Conservation (phyloP, 2,888 invertebrate species). For the Xanthorhoe spadicearia region DNA sequence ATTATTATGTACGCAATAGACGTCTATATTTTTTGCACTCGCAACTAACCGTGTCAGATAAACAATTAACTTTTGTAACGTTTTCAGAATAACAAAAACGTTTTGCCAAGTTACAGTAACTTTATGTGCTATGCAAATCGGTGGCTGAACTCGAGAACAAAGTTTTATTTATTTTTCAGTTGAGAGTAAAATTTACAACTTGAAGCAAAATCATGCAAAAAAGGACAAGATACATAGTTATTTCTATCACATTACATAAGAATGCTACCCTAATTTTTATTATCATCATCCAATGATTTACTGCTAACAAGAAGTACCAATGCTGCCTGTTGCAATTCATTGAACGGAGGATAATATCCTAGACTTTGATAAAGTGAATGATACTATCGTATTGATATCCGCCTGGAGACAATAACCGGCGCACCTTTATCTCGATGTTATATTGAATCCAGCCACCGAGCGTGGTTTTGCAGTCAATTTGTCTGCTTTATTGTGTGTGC, state of each 20-base stretch:
- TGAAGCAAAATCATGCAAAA: neutral
- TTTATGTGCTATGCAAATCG: constrained; percentile 1
- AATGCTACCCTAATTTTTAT: neutral
- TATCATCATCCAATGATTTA: neutral
- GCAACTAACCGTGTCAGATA: constrained; percentile 37
- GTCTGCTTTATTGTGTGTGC: constrained; percentile 75
- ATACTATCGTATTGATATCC: constrained; percentile 60
- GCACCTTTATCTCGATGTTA: constrained; percentile 62
- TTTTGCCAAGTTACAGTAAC: neutral
- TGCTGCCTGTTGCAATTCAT: neutral
- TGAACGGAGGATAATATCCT: constrained; percentile 12
- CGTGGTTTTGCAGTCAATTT: constrained; percentile 76
- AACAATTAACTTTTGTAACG: constrained; percentile 28
- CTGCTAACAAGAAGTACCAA: neutral
- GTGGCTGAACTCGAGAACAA: neutral
- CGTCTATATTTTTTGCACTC: constrained; percentile 39
- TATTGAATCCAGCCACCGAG: constrained; percentile 68
- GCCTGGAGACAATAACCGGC: constrained; percentile 71
- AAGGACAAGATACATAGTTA: too few relatives aligned
- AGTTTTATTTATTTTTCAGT: constrained; percentile 3
- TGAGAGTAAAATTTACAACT: constrained; percentile 5
- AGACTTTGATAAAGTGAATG: constrained; percentile 46
- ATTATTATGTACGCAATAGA: constrained; percentile 50
- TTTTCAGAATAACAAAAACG: constrained; percentile 8
- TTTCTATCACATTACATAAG: too few relatives aligned